Evolutionary conservation across 2,113 vertebrate genomes (phyloP).

Genomic region (Anguilla japonica): DNA sequence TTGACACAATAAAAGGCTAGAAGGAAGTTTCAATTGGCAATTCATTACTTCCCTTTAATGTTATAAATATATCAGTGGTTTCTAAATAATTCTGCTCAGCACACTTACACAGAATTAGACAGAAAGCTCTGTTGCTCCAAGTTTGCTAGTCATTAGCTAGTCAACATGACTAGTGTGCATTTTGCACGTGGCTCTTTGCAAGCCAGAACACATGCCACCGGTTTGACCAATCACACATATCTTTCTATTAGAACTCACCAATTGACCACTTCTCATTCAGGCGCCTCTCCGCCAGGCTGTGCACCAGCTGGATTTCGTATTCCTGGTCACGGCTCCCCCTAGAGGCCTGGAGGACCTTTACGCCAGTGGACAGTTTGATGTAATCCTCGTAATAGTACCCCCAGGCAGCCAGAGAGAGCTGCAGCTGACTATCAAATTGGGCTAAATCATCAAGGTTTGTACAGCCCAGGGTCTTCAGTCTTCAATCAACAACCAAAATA

Average conservation of each 20-base stretch:
- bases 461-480: constrained; percentile 72
- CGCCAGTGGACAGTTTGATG: constrained; percentile 71
- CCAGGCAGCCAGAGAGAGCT: constrained; percentile 73
- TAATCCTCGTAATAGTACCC: constrained; percentile 79
- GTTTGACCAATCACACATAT: neutral
- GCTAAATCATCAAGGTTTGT: constrained; percentile 74
- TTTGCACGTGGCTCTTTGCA: too few species aligned
- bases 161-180: too few species aligned
- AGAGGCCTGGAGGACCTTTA: constrained; percentile 70
- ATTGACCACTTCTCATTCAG: constrained; percentile 79
- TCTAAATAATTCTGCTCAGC: neutral
- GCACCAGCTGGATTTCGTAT: constrained; percentile 75
- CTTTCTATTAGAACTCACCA: constrained; percentile 55
- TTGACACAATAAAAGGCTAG: neutral
- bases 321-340: constrained; percentile 70
- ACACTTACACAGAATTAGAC: neutral
- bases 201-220: too few species aligned
- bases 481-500: constrained; percentile 35
- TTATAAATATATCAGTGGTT: neutral
- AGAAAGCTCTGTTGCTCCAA: neutral
- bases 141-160: too few species aligned
- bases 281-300: constrained; percentile 72
- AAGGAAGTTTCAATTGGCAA: neutral
- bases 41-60: neutral
- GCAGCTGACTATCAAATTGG: constrained; percentile 72